Evolutionary conservation across 2,113 vertebrate genomes (phyloP), one percentile per base, ranked within the genome.

Genomic region (Meles meles): DNA sequence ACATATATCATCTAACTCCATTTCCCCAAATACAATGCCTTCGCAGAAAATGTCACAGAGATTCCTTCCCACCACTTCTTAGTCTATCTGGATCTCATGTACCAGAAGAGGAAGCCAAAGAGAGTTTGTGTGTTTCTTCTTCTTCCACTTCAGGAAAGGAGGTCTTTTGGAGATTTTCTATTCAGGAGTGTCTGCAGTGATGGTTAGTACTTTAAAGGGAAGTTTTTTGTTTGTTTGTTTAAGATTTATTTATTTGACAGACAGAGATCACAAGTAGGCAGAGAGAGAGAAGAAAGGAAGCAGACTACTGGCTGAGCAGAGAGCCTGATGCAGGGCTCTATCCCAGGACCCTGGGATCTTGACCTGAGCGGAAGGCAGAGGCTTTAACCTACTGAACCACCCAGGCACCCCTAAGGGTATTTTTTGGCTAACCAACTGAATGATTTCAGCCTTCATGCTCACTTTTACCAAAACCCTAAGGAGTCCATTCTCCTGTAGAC

Each of bases 121-220:
- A 80, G 10, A 4, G 27, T 89, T 88, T 74, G 55, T 34, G 52
- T 21, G 34, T 92, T 88, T 80, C 34, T 21, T 87, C 9, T 18
- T 77, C 44, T 34, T 37, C 39, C 49, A 72, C 27, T 82, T 96
- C 21, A 69, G 12, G 42, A 49, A 8, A 84, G 5, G 6, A 13
- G 14, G 18, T 47, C 63, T 52, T 81, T 72, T 81, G n/a, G 47
- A 77, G 39, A 72, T 81, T 97, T 94, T 74, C 84, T 42, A 42
- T 55, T 90, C 31, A 85, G 49, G 42, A 97, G 42, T 7, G 63
- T 23, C 44, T 89, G 13, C 21, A 87, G 59, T 61, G 77, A 42
- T 23, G 10, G 8, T 17, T 87, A 25, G 31, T 39, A 74, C n/a
- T 76, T 90, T 27, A 59, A 82, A 74, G 69, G 34, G 14, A 44